Percentiles rank a stretch among this genome's conserved stretches.
These are phyloP conservation scores for Pholis gunnellus DNA, from an alignment of 2,113 vertebrate species.

Conservation along the genomic window DNA sequence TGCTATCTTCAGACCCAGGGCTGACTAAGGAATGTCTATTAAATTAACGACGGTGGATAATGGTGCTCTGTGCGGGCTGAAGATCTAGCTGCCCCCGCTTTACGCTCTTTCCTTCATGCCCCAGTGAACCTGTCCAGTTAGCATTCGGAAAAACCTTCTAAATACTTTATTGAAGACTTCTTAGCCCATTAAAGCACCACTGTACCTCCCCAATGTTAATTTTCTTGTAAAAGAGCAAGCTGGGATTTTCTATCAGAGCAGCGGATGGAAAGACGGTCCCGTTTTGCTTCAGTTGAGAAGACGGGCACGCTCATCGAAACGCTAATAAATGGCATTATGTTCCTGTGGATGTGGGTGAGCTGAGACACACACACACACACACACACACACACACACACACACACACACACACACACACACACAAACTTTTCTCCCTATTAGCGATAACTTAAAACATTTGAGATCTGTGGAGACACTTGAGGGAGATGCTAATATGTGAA, in stretches of 20 bases:
- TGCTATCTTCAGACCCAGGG: slow-evolving; percentile 72
- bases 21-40: slow-evolving; percentile 81
- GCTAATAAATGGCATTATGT: slow-evolving; percentile 77
- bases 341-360: slow-evolving; percentile 51
- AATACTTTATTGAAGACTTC: slow-evolving; percentile 85
- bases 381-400: slow-evolving; percentile 34
- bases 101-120: slow-evolving; percentile 81
- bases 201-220: slow-evolving; percentile 82
- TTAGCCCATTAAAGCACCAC: slow-evolving; percentile 83
- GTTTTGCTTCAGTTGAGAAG: slow-evolving; percentile 81
- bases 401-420: slow-evolving; percentile 42
- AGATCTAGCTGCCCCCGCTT: slow-evolving; percentile 73
- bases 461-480: slow-evolving; percentile 61
- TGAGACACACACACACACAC: slow-evolving; percentile 37
- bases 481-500: slow-evolving; percentile 70
- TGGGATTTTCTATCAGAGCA: slow-evolving; percentile 78
- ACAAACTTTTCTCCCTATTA: slow-evolving; percentile 78
- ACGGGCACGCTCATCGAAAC: slow-evolving; percentile 64
- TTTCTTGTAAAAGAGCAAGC: slow-evolving; percentile 81
- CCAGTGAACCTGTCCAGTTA: slow-evolving; percentile 84
- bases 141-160: slow-evolving; percentile 78
- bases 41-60: slow-evolving; percentile 85
- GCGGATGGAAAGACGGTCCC: slow-evolving; percentile 72
- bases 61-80: slow-evolving; percentile 76
- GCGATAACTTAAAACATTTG: slow-evolving; percentile 73